Base-by-base conservation (phyloP, 1,140 invertebrate genomes). In the Drosophila kepulauana region DNA sequence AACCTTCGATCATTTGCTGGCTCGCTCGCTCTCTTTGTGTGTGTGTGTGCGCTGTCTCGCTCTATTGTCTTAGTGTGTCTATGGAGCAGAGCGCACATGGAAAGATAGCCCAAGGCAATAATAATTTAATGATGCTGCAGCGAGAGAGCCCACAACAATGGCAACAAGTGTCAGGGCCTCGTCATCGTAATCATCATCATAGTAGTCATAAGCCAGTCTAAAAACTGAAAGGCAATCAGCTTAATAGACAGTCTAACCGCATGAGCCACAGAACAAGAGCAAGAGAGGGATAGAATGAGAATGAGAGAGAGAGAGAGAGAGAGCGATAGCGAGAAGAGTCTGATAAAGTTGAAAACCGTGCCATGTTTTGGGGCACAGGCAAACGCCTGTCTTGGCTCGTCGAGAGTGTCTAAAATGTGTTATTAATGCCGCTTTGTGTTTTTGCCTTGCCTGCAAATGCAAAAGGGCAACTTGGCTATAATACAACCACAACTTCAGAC, bases 91-190 rank as follows among this genome's bases (percentile, higher is more conserved):
- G 20, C 5, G 30, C 30, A 35, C 30, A 70, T 79, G 75, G 75
- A 78, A 78, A 70, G 73, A 79, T 84, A 57, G 59, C 80, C 71
- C 54, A 13, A 64, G 75, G 82, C 76, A 87, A 88, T 87, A 89
- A 88, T 88, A 84, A 84, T 88, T 88, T 88, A 84, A 88, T 88
- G 80, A 89, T 89, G 84, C 77, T 84, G 80, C 75, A 76, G 68
- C 30, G 46, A 57, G 41, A 41, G 20, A 33, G 33, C 7, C 56
- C 33, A 38, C 68, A 67, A 73, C 57, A 72, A 71, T 52, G 35
- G 49, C 73, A 78, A 78, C 71, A 78, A 80, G 77, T 78, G 78
- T 80, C 62, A 80, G 76, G 51, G 58, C 64, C 49, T 62, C 82
- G 70, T 79, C 79, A 77, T 82, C 68, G 70, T 82, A 51, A 66